Conservation (phyloP, 2,888 invertebrate species). For the Noctua comes region DNA sequence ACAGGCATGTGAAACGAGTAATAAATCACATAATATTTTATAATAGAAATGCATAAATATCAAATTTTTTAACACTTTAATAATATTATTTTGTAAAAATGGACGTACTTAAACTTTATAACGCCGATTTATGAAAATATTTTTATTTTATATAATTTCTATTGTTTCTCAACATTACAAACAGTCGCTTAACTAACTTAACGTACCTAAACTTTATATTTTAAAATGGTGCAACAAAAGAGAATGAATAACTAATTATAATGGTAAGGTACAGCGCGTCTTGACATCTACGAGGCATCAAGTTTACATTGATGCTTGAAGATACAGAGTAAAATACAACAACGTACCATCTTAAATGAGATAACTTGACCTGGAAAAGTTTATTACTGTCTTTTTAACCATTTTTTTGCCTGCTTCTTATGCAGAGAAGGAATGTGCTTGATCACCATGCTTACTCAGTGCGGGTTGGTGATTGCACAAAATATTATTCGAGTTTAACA, state of each 20-base stretch:
- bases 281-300: slow-evolving; percentile 66
- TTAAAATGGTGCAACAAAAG: slow-evolving; percentile 70
- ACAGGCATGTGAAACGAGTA: slow-evolving; percentile 76
- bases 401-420: no score
- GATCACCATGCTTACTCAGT: background rate
- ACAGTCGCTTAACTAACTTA: slow-evolving; percentile 87
- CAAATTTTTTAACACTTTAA: slow-evolving; percentile 73
- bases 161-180: slow-evolving; percentile 80
- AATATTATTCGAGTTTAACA: background rate
- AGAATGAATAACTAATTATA: slow-evolving; percentile 71
- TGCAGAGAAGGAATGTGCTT: background rate
- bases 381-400: slow-evolving; percentile 43
- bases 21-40: slow-evolving; percentile 77
- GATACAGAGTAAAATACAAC: slow-evolving; percentile 66
- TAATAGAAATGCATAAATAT: slow-evolving; percentile 83
- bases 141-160: slow-evolving; percentile 69
- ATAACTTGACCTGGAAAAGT: slow-evolving; percentile 48
- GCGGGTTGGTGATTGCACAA: background rate
- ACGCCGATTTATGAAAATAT: slow-evolving; percentile 83
- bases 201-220: slow-evolving; percentile 76
- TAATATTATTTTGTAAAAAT: slow-evolving; percentile 79
- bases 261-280: slow-evolving; percentile 74
- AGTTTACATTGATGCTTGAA: slow-evolving; percentile 68
- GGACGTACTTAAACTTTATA: slow-evolving; percentile 84
- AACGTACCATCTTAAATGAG: slow-evolving; percentile 57